Conservation (phyloP, 2,113 vertebrate genomes). For the Dinomys branickii region DNA sequence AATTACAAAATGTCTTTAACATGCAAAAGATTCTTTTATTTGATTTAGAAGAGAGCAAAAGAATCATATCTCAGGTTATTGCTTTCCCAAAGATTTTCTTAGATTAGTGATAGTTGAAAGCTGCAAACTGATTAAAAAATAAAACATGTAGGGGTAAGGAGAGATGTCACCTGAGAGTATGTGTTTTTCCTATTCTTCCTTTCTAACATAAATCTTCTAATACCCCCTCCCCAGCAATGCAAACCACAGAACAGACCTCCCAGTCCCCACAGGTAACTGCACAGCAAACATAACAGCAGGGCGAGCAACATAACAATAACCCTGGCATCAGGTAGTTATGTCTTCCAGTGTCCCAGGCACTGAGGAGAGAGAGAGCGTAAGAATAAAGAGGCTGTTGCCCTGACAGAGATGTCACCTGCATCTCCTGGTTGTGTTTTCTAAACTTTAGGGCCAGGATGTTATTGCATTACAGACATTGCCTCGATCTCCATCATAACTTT, state of each 20-base stretch:
- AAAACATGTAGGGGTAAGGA: not conserved
- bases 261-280: not conserved
- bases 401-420: not conserved
- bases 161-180: not conserved
- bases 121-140: constrained; percentile 13
- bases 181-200: not conserved
- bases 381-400: not conserved
- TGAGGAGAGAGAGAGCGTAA: not conserved
- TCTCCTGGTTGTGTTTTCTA: constrained; percentile 1
- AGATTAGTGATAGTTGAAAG: not conserved
- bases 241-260: not conserved
- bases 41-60: not conserved
- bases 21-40: not conserved
- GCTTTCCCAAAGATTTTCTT: constrained; percentile 28
- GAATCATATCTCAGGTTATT: not conserved
- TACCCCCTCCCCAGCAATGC: not conserved
- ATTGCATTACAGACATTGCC: not conserved
- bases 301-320: not conserved
- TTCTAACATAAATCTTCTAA: not conserved
- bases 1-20: not conserved
- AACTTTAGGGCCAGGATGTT: not conserved
- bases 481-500: not conserved
- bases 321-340: not conserved
- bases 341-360: not conserved
- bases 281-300: not conserved